Conservation (phyloP, 2,888 invertebrate species). For the Notodonta dromedarius region DNA sequence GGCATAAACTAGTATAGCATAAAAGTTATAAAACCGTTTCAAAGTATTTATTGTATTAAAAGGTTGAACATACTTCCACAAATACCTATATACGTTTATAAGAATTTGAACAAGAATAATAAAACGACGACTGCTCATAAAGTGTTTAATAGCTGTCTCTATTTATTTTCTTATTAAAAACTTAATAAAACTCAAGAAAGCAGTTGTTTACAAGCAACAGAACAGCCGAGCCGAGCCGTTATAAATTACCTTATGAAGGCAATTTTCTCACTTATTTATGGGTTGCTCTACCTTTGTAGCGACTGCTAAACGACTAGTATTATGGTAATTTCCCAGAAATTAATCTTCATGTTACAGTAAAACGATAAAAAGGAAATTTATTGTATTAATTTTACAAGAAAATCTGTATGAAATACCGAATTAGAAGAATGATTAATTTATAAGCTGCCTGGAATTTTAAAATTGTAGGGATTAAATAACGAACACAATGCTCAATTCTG, state of each 20-base stretch:
- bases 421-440: neutral
- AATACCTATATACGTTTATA: no score
- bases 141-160: neutral
- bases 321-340: constrained; percentile 44
- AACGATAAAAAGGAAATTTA: constrained; percentile 46
- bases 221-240: constrained; percentile 26
- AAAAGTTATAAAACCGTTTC: no score
- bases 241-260: constrained; percentile 58
- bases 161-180: constrained; percentile 15
- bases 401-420: constrained; percentile 14
- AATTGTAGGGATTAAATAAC: neutral
- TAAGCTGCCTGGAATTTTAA: neutral
- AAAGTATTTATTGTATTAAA: no score
- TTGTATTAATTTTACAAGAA: constrained; percentile 33
- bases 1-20: no score
- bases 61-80: no score
- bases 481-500: no score
- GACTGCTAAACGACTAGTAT: constrained; percentile 36
- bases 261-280: constrained; percentile 56
- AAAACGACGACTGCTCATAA: neutral
- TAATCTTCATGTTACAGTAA: constrained; percentile 39
- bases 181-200: constrained; percentile 32
- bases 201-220: constrained; percentile 28
- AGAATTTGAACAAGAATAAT: neutral
- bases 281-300: constrained; percentile 38